These are phyloP conservation scores for Tichodroma muraria DNA, from an alignment of 2,113 vertebrate species.

Conservation along the genomic window DNA sequence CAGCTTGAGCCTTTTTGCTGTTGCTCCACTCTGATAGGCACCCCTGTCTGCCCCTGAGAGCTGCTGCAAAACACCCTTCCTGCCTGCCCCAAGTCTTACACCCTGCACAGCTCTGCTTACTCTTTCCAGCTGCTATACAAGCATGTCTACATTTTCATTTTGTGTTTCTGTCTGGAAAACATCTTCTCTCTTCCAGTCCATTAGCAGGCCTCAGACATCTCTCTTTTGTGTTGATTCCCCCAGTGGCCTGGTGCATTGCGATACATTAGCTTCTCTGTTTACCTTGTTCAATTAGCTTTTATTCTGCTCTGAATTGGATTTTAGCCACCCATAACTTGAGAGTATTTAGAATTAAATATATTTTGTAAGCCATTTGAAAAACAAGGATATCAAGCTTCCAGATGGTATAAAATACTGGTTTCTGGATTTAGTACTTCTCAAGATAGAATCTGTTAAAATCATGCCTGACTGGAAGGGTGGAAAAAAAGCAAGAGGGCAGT, in stretches of 20 bases:
- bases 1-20: not conserved
- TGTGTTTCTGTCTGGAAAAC: not conserved
- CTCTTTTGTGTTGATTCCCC: not conserved
- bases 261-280: not conserved
- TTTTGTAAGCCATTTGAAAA: constrained; percentile 44
- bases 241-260: not conserved
- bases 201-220: not conserved
- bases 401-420: constrained; percentile 46
- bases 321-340: not conserved
- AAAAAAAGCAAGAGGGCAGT: constrained; percentile 26
- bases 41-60: not conserved
- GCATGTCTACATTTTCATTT: not conserved
- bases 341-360: constrained; percentile 39
- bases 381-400: constrained; percentile 43
- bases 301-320: not conserved
- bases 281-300: not conserved
- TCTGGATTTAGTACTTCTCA: constrained; percentile 55
- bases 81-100: not conserved
- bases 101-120: not conserved
- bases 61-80: not conserved
- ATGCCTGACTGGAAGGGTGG: constrained; percentile 3
- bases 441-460: constrained; percentile 50
- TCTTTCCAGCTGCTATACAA: not conserved
- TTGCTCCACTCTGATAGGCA: not conserved
- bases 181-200: not conserved